These are phyloP conservation scores for Hucho hucho DNA, from an alignment of 2,113 vertebrate genomes.

Conservation along the genomic window DNA sequence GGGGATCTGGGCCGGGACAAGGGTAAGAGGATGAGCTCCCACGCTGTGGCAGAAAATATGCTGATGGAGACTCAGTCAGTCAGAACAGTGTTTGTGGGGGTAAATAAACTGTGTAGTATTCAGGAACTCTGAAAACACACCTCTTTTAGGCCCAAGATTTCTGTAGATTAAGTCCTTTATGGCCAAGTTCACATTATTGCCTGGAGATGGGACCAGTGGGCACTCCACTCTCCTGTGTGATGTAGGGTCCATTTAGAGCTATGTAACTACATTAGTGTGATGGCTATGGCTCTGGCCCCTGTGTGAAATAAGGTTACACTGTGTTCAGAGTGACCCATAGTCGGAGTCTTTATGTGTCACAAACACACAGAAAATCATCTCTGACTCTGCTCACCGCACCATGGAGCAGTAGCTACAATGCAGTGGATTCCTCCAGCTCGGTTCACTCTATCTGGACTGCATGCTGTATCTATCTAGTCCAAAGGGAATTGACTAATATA, in stretches of 20 bases:
- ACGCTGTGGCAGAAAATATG: neutral
- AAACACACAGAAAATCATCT: neutral
- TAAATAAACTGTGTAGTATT: too few relatives aligned
- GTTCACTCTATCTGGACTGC: too few relatives aligned
- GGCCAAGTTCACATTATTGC: neutral
- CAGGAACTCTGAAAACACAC: too few relatives aligned
- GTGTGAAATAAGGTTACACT: slow-evolving; percentile 54
- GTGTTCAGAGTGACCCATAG: slow-evolving; percentile 34
- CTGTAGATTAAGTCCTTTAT: neutral
- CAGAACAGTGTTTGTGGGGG: too few relatives aligned
- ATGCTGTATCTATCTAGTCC: too few relatives aligned
- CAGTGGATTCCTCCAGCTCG: neutral
- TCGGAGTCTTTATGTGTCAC: slow-evolving; percentile 10
- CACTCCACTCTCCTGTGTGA: slow-evolving; percentile 15
- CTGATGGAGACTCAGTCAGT: too few relatives aligned
- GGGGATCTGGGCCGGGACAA: neutral
- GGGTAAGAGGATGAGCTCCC: neutral
- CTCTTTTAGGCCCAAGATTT: neutral
- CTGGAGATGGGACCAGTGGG: neutral
- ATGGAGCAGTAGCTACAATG: neutral
- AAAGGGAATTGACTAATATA: slow-evolving; percentile 3
- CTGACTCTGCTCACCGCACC: too few relatives aligned
- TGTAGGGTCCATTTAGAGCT: slow-evolving; percentile 43
- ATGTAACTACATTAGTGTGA: slow-evolving; percentile 56
- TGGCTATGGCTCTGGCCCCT: slow-evolving; percentile 32